Conservation (phyloP, 2,113 vertebrate species). For the Picathartes gymnocephalus region DNA sequence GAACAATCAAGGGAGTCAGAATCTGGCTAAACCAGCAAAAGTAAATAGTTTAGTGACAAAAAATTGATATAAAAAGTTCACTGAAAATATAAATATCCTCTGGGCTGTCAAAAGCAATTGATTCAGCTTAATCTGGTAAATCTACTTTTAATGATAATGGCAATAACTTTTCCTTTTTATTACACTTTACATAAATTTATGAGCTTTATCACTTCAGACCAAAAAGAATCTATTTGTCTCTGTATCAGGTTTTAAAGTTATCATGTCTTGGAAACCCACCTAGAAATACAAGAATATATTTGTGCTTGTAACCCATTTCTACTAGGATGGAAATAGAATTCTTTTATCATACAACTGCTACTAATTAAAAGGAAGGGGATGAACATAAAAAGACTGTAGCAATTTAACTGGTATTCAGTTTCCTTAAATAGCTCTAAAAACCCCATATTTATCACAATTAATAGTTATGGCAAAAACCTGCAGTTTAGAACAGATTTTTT, state of each 20-base stretch:
- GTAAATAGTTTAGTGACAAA: constrained; percentile 66
- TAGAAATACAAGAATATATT: not conserved
- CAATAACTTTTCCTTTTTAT: constrained; percentile 71
- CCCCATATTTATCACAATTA: not conserved
- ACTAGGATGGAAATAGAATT: not conserved
- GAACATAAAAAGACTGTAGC: not conserved
- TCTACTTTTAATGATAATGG: constrained; percentile 72
- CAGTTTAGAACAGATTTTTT: not conserved
- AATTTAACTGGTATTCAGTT: not conserved
- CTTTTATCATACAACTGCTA: not conserved
- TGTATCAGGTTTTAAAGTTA: constrained; percentile 10
- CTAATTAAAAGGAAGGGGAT: not conserved
- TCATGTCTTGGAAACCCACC: not conserved
- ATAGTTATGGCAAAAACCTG: not conserved
- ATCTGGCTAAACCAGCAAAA: constrained; percentile 48
- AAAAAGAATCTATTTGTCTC: constrained; percentile 53
- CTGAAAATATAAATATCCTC: constrained; percentile 67
- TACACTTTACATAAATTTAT: constrained; percentile 70
- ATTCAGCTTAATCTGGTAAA: constrained; percentile 63
- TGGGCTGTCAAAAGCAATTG: constrained; percentile 66
- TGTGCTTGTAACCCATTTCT: not conserved
- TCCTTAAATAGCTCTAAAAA: not conserved
- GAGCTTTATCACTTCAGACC: constrained; percentile 50
- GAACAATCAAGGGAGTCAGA: constrained; percentile 66
- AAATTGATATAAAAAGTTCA: constrained; percentile 64